These are phyloP conservation scores for Datnioides undecimradiatus DNA, from an alignment of 2,113 vertebrate genomes.

Conservation along the genomic window DNA sequence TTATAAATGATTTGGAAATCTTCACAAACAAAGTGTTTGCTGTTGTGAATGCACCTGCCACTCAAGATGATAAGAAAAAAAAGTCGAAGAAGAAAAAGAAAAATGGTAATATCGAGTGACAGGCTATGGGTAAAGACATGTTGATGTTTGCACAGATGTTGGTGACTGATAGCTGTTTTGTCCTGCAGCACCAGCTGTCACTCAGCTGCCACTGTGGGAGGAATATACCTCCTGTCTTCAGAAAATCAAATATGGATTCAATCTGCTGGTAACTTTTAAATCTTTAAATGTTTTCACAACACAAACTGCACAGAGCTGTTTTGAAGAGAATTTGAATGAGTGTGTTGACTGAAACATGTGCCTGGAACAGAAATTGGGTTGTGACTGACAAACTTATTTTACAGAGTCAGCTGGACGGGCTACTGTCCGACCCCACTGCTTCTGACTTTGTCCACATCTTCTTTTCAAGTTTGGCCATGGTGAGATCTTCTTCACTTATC, in stretches of 20 bases:
- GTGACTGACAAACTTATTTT: not conserved
- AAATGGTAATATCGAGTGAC: slow-evolving; percentile 46
- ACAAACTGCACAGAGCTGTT: not conserved
- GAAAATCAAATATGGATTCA: slow-evolving; percentile 92
- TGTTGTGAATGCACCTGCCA: not conserved
- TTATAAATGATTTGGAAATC: slow-evolving; percentile 87
- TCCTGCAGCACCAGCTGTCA: slow-evolving; percentile 13
- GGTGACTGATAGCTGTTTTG: slow-evolving; percentile 1
- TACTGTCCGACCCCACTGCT: slow-evolving; percentile 71
- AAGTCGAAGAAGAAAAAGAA: too few species aligned
- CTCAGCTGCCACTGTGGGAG: slow-evolving; percentile 62
- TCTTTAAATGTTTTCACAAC: not conserved
- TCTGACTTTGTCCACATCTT: slow-evolving; percentile 81
- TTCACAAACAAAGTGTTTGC: slow-evolving; percentile 76
- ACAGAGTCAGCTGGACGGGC: slow-evolving; percentile 80
- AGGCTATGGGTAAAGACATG: not conserved
- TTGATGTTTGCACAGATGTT: not conserved
- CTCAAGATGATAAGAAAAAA: not conserved
- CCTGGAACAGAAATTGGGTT: not conserved
- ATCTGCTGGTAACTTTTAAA: slow-evolving; percentile 85
- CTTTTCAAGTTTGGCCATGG: slow-evolving; percentile 82
- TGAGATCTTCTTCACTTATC: slow-evolving; percentile 73
- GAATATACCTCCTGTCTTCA: slow-evolving; percentile 84
- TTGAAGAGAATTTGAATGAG: not conserved
- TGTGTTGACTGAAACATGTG: not conserved